Percentiles rank a stretch among this genome's conserved stretches.
Conservation (phyloP, 2,113 vertebrate species). For the Laticauda colubrina region DNA sequence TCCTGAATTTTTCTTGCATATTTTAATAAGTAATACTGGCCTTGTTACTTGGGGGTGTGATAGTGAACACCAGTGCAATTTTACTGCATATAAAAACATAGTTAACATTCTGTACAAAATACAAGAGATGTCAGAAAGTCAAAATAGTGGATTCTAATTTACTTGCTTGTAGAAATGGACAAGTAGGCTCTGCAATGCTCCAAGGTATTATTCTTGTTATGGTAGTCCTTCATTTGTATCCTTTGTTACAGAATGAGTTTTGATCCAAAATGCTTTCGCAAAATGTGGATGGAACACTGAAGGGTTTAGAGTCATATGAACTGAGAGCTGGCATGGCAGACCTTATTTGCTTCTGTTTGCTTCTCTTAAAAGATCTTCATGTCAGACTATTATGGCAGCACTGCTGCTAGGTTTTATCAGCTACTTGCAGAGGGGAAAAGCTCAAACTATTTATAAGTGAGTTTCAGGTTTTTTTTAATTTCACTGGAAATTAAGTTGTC, state of each 20-base stretch:
- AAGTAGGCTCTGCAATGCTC: neutral
- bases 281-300: neutral
- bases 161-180: neutral
- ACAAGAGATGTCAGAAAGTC: neutral
- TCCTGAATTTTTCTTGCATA: neutral
- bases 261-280: neutral
- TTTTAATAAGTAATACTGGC: neutral
- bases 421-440: neutral
- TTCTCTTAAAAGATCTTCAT: neutral
- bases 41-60: neutral
- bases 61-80: neutral
- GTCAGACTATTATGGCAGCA: neutral
- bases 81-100: rapidly evolving
- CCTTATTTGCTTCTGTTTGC: neutral
- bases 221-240: neutral
- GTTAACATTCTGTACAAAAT: neutral
- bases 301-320: neutral
- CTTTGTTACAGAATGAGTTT: neutral
- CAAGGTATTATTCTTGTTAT: too few relatives aligned
- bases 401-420: neutral
- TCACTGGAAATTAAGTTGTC: neutral
- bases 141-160: neutral
- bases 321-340: neutral
- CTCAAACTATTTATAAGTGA: neutral
- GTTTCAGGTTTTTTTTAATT: neutral